Percentiles rank a stretch among this genome's conserved stretches.
phyloP scores from a whole-genome alignment of 2,888 invertebrate species.

The Pocota personata region DNA sequence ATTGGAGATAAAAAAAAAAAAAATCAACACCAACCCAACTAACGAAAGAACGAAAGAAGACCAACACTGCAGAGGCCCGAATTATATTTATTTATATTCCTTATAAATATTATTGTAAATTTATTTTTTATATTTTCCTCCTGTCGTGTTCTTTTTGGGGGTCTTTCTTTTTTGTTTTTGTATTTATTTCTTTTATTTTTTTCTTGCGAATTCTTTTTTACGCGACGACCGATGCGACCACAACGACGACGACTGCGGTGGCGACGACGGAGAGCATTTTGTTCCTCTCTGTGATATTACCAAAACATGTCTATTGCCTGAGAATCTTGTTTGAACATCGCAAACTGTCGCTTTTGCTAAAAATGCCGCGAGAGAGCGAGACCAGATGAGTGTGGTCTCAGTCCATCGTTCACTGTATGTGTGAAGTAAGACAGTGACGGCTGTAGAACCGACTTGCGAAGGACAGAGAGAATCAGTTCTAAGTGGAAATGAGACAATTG shows the following conservation, averaged over 20 bases:
- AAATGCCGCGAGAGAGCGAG: slow-evolving; percentile 64
- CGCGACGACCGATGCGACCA: slow-evolving; percentile 69
- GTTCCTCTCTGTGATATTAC: slow-evolving; percentile 70
- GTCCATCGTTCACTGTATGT: background rate
- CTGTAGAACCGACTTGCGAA: background rate
- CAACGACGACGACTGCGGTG: slow-evolving; percentile 62
- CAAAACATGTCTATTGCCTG: slow-evolving; percentile 73
- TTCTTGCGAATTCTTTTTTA: slow-evolving; percentile 61
- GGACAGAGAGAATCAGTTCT: slow-evolving; percentile 39
- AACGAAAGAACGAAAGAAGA: slow-evolving; percentile 60
- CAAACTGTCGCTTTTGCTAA: slow-evolving; percentile 74
- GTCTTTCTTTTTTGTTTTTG: slow-evolving; percentile 36
- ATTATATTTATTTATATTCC: slow-evolving; percentile 49
- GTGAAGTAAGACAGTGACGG: background rate
- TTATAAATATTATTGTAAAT: slow-evolving; percentile 50
- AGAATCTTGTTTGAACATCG: slow-evolving; percentile 70
- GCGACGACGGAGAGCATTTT: slow-evolving; percentile 64
- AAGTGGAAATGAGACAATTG: slow-evolving; percentile 54
- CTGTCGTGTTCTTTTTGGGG: slow-evolving; percentile 31
- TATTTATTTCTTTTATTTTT: no score
- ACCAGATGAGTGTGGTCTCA: background rate
- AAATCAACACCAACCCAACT: slow-evolving; percentile 28
- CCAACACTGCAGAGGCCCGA: slow-evolving; percentile 55
- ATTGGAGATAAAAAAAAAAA: slow-evolving; percentile 65
- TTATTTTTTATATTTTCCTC: slow-evolving; percentile 30